Conservation (phyloP, 2,888 invertebrate species). For the Protodeltote pygarga region DNA sequence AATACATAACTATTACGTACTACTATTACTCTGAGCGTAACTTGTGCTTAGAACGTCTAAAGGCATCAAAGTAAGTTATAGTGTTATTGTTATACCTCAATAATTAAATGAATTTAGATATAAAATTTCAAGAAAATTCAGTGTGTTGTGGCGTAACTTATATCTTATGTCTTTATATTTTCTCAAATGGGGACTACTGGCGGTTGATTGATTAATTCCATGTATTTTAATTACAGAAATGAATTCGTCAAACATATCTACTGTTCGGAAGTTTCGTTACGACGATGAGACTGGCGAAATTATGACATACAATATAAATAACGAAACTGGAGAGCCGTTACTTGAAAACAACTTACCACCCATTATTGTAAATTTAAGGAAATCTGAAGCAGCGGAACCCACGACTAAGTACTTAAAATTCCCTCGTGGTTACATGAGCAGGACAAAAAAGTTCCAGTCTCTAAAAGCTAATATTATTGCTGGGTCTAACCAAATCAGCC, state of each 20-base stretch:
- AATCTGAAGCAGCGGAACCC: conserved; percentile 10
- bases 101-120: conserved; percentile 13
- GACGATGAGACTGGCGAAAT: conserved; percentile 86
- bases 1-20: too few relatives aligned
- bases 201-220: not conserved
- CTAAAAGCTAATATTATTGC: conserved; percentile 73
- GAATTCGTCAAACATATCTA: conserved; percentile 30
- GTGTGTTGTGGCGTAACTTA: not conserved
- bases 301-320: conserved; percentile 72
- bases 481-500: conserved; percentile 74
- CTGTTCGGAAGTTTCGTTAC: conserved; percentile 60
- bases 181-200: not conserved
- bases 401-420: conserved; percentile 57
- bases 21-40: too few relatives aligned
- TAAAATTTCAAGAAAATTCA: not conserved
- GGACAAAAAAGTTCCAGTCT: conserved; percentile 69
- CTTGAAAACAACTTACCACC: conserved; percentile 38
- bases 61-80: conserved; percentile 5
- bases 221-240: conserved; percentile 43
- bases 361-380: conserved; percentile 10
- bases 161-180: not conserved
- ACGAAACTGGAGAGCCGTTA: conserved; percentile 84
- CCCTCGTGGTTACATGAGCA: conserved; percentile 65
- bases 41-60: too few relatives aligned
- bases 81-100: too few relatives aligned